Evolutionary conservation across 2,113 vertebrate species (phyloP), one percentile per base, ranked within the genome.

Genomic region (Laterallus jamaicensis): DNA sequence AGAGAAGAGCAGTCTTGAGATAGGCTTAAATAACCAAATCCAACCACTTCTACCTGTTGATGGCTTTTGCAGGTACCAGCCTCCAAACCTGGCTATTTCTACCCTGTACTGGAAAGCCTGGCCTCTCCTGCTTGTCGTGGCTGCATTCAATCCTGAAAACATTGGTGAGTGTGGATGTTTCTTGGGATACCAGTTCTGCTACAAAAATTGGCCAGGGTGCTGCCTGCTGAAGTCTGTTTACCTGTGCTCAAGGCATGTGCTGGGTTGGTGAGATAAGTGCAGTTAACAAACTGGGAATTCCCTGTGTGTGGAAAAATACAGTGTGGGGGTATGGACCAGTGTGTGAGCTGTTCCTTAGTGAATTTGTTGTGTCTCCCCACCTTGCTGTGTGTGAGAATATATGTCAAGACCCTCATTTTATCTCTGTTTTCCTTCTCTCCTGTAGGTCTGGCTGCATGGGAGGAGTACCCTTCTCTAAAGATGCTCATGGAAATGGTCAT

Each of bases 401-500:
- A 4, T 74, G 14, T 58, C 59, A 77, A 86, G 17, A 35, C 13
- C 35, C 24, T 89, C 0, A 54, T 12, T 29, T 63, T 71, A 8
- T 88, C 68, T 13, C 58, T 85, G 29, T 66, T 62, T 58, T 56
- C 13, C 55, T 60, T 90, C 52, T 84, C 8, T 91, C 79, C 60
- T 90, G 40, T 82, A 99, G 99, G 99, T 81, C 92, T 99, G 95
- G 98, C 99, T 50, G 99, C 99, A 1, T 99, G 99, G 99, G 99
- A 99, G 76, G 99, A 99, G 64, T 99, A 99, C 90, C 99, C 99
- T 7, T 99, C 99, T 1, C 96, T 99, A 24, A 99, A 99, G 98
- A 99, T 99, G 99, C 99, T 99, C 44, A 99, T 99, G 99, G 99
- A 99, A 95, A 99, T 99, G 99, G 99, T 99, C 81, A 99, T 99